Evolutionary conservation across 1,140 invertebrate genomes (phyloP), one percentile per base, ranked within the genome.

Genomic region (Nixonia krombeini): DNA sequence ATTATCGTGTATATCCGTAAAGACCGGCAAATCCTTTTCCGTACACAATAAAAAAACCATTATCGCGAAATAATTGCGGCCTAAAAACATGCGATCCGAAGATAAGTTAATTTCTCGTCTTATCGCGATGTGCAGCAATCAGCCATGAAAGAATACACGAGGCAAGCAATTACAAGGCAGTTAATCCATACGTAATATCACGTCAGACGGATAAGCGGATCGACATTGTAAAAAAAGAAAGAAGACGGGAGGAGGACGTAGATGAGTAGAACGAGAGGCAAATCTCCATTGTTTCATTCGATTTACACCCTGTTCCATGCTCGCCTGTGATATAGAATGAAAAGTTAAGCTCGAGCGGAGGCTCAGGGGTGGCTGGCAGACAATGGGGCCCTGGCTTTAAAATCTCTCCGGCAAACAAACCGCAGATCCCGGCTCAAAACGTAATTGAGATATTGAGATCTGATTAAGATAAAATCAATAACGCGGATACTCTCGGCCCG

Each of bases 401-500:
- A 82, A 83, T 83, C 81, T 82, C 73, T 80, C 72, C 50, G 56
- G 78, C 80, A 84, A 82, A 83, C 82, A 83, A 75, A 76, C 70
- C 72, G 62, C 68, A 73, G 70, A 75, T 72, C 70, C 70, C 63
- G 66, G 72, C 77, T 81, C 62, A 78, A 81, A 82, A 80, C 77
- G 72, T 84, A 83, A 84, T 84, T 84, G 81, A 81, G 80, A 83
- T 82, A 83, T 84, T 80, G 78, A 81, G 79, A 82, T 82, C 79
- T 83, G 79, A 83, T 83, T 83, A 83, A 83, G 79, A 82, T 76
- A 76, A 83, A 83, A 82, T 84, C 82, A 79, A 84, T 84, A 83
- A 81, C 55, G 65, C 52, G 47, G 59, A 64, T 59, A 63, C 50
- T 55, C 6, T 4, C 37, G 23, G 33, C 37, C 65, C 47, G 8